phyloP scores from a whole-genome alignment of 2,797 vertebrate species.

The Eulemur rubriventer region DNA sequence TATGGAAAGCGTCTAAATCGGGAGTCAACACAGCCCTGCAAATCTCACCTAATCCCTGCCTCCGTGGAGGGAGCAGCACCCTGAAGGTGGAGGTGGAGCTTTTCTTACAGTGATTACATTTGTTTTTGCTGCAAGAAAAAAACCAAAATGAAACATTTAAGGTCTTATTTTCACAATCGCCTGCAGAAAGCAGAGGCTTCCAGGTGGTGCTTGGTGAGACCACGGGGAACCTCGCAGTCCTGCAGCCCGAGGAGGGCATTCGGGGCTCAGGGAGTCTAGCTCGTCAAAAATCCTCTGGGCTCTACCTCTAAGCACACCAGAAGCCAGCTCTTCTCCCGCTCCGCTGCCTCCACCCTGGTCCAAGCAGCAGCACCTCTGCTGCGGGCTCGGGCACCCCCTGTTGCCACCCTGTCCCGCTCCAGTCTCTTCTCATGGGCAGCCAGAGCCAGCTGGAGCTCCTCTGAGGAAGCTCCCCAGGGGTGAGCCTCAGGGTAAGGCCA shows the following conservation, averaged over 20 bases:
- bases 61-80: conserved; percentile 67
- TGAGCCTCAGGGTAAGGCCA: background rate
- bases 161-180: conserved; percentile 32
- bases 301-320: background rate
- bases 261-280: too few relatives aligned
- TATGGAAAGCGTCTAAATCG: conserved; percentile 83
- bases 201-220: background rate
- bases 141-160: background rate
- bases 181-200: background rate
- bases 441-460: background rate
- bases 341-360: fast-evolving
- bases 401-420: too few relatives aligned
- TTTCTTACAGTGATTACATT: conserved; percentile 78
- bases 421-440: background rate
- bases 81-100: conserved; percentile 77
- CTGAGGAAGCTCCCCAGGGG: background rate
- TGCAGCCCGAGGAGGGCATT: background rate
- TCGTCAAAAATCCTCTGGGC: background rate
- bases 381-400: fast-evolving
- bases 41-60: conserved; percentile 83
- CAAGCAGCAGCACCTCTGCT: fast-evolving
- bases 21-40: conserved; percentile 81
- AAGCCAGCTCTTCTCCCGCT: background rate
- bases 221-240: background rate
- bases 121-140: conserved; percentile 69